Conservation (phyloP, 2,888 invertebrate genomes). For the Caenorhabditis japonica region DNA sequence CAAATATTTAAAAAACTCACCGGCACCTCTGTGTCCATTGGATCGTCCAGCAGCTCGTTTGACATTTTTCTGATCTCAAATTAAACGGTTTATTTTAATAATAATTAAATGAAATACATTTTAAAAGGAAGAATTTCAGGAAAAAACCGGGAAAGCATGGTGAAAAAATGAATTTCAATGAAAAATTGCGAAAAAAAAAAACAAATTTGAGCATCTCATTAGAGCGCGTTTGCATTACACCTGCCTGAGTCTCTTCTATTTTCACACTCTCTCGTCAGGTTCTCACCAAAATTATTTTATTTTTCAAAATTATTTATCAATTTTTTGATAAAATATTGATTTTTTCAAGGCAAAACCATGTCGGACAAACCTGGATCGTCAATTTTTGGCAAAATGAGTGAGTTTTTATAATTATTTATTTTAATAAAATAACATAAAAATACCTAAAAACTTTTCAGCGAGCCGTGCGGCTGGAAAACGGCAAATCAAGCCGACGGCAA, state of each 20-base stretch:
- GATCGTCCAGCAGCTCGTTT: conserved; percentile 38
- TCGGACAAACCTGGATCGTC: conserved; percentile 28
- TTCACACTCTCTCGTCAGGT: conserved; percentile 8
- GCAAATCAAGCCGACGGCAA: conserved; percentile 72
- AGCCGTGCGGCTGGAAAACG: conserved; percentile 74
- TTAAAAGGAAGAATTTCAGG: neutral
- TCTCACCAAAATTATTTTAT: conserved; percentile 2
- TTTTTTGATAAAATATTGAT: neutral
- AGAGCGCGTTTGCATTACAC: conserved; percentile 30
- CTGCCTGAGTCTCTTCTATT: conserved; percentile 13
- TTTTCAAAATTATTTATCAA: neutral
- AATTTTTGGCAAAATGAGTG: conserved; percentile 53
- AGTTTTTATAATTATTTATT: neutral
- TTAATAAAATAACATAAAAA: too few relatives aligned
- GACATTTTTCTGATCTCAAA: conserved; percentile 28
- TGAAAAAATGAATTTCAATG: neutral
- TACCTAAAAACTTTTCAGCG: too few relatives aligned
- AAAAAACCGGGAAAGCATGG: neutral
- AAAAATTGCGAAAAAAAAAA: conserved; percentile 1
- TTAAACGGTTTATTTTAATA: too few relatives aligned
- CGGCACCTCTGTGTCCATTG: conserved; percentile 40
- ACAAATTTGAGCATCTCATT: conserved; percentile 2
- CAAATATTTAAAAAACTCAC: neutral
- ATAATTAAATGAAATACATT: too few relatives aligned
- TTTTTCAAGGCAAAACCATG: conserved; percentile 12